Conservation (phyloP, 2,113 vertebrate genomes). For the Brachirus orientalis region DNA sequence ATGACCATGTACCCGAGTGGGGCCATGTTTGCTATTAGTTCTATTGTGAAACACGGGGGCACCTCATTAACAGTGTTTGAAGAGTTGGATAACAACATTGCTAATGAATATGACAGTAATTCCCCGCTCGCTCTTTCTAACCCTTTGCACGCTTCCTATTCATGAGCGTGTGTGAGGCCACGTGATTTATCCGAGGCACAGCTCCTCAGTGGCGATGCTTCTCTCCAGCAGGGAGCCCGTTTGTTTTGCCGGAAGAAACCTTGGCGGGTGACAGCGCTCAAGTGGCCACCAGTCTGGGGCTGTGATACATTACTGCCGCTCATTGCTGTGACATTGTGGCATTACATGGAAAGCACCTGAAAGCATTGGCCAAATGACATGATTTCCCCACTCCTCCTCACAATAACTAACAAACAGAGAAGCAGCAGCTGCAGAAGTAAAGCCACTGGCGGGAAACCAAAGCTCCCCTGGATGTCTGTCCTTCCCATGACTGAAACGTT, state of each 20-base stretch:
- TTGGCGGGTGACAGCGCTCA: slow-evolving; percentile 14
- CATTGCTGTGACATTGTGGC: slow-evolving; percentile 14
- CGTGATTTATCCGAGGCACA: slow-evolving; percentile 40
- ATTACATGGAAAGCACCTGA: slow-evolving; percentile 38
- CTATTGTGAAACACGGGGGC: slow-evolving; percentile 34
- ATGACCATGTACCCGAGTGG: slow-evolving; percentile 20
- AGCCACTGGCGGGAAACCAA: slow-evolving; percentile 7
- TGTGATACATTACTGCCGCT: slow-evolving; percentile 54
- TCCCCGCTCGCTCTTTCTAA: slow-evolving; percentile 17
- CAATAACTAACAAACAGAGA: slow-evolving; percentile 19
- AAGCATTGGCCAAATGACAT: slow-evolving; percentile 47
- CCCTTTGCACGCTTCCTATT: slow-evolving; percentile 30
- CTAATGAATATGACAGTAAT: slow-evolving; percentile 56
- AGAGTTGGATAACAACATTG: slow-evolving; percentile 43
- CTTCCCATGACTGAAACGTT: background rate
- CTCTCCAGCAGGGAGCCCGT: slow-evolving; percentile 41
- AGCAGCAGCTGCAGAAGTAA: background rate
- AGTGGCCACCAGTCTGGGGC: slow-evolving; percentile 48
- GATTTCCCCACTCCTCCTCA: slow-evolving; percentile 10
- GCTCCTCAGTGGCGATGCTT: slow-evolving; percentile 33
- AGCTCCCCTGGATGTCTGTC: background rate
- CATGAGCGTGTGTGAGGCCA: slow-evolving; percentile 11
- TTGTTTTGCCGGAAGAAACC: slow-evolving; percentile 54
- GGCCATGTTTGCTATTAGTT: slow-evolving; percentile 48
- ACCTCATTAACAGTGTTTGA: slow-evolving; percentile 60